Evolutionary conservation across 2,888 invertebrate species (phyloP), one percentile per base, ranked within the genome.

Genomic region (Stenichneumon culpator): DNA sequence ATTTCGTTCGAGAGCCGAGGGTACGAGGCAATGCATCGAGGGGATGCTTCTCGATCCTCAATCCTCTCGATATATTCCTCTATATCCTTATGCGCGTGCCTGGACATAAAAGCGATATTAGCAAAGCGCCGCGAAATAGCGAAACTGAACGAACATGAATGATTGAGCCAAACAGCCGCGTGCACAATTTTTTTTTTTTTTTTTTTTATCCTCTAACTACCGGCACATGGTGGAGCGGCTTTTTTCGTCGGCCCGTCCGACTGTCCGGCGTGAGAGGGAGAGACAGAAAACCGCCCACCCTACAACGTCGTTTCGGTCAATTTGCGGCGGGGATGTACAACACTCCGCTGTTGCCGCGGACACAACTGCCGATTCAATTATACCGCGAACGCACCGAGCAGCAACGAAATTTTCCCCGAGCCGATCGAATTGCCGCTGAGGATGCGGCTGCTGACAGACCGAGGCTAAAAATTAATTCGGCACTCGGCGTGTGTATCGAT

Each of bases 331-430:
- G 32, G 77, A 57, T 80, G 65, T 77, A 79, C 72, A 80, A 75
- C 72, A 80, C 77, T 84, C 88, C 89, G 68, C 84, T 91, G 91
- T 90, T 89, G 87, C 74, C 89, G 87, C 90, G 89, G 89, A 90
- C 92, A 89, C 78, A 65, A 65, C 89, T 91, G 90, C 89, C 89
- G 90, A 93, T 93, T 93, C 92, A 92, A 92, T 93, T 92, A 92
- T 83, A 79, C 52, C 63, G 57, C 69, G 36, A 78, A 69, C 54
- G 36, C 81, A 79, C 60, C 47, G 16, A 79, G 63, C 79, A 50
- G 22, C 67, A 73, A 52, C 70, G 63, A 79, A 75, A 80, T 63
- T 75, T 80, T 79, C 22, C 22, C 65, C 70, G 72, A 82, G 60
- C 70, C 77, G 77, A 84, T 78, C 77, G 84, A 81, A 77, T 77